Base-by-base conservation (phyloP, 1,140 invertebrate genomes). In the Ladona fulva region DNA sequence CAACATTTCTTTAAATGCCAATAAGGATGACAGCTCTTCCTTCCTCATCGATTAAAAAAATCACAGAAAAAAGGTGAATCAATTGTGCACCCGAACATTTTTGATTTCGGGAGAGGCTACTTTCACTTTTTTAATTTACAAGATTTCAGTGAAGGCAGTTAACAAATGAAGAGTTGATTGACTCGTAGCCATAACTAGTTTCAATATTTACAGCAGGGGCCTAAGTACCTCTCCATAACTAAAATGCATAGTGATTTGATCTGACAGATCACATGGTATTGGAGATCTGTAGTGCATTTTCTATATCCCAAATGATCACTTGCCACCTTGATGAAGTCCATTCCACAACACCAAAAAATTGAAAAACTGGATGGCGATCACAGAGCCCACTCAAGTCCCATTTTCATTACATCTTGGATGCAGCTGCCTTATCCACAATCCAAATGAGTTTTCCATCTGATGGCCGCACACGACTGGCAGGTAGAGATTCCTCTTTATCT, bases 361-460 rank as follows among this genome's bases (percentile, higher is more conserved):
- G 52, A 66, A 66, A 66, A 66, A 66, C 52, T 66, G 12, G 3
- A 66, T 66, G 52, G 52, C 14, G 5, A 66, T 66, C 52, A 66
- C n/a, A 66, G 3, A 12, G 3, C 52, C 14, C 52, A 19, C 3
- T 66, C 52, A 6, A 5, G 12, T 3, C 52, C 52, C n/a, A n/a
- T n/a, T n/a, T n/a, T n/a, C n/a, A n/a, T n/a, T 75, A 25, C 74
- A 80, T 1, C 37, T 80, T 25, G 78, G 52, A 80, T 11, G 91
- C 93, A n/a, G 94, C 93, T 73, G 85, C 87, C 82, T 91, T 85
- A 83, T 96, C 94, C 12, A 96, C 82, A 75, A 96, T 89, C 94
- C 94, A 96, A 81, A 91, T 87, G 0, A 95, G 83, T 74, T 88
- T 86, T 42, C 94, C 94, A 77, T 88, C 84, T 5, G 82, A 86